Evolutionary conservation across 2,797 vertebrate genomes (phyloP), one percentile per base, ranked within the genome.

Genomic region (Percopsis omiscomaycus): DNA sequence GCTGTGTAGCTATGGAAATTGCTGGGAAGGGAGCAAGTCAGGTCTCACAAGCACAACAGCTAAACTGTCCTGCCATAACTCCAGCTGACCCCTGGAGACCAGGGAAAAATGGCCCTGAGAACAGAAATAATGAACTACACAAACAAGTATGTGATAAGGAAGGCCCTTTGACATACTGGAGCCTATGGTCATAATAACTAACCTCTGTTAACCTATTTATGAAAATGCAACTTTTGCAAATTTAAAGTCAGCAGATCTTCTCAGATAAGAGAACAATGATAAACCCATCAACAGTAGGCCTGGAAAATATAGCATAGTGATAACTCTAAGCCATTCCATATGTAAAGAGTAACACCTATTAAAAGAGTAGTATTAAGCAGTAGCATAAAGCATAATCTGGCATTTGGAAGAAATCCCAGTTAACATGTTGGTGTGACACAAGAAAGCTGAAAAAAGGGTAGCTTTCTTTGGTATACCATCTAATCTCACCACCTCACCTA

Each of bases 241-340:
- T 44, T 28, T 10, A 55, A 9, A 54, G 55, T 58, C 11, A 58
- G 28, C 56, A 44, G n/a, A 10, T 13, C 49, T 22, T 30, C 46
- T 46, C 32, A 37, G 32, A 37, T 37, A 37, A 37, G 1, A 37
- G 32, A 37, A 5, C 32, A 37, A 37, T 2, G 32, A 37, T 72
- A 68, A 70, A 59, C 53, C 13, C 2, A 52, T 30, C 50, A 49
- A 60, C 8, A 55, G 61, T n/a, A 32, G 28, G 64, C 32, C 16
- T 51, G 2, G 0, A 8, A 16, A 27, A 73, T 62, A 73, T 16
- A 42, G 3, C 29, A 27, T 63, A 28, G 68, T 64, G 51, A 74
- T 32, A 47, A 44, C 29, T 55, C 65, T 37, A 2, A 53, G 46
- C 11, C 69, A 49, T 4, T 29, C 44, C 10, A 46, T 10, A 42